A percentile compares a stretch with the other conserved stretches of the same genome.
phyloP scores from a whole-genome alignment of 2,113 vertebrate species.

The Paraplagusia blochii region DNA sequence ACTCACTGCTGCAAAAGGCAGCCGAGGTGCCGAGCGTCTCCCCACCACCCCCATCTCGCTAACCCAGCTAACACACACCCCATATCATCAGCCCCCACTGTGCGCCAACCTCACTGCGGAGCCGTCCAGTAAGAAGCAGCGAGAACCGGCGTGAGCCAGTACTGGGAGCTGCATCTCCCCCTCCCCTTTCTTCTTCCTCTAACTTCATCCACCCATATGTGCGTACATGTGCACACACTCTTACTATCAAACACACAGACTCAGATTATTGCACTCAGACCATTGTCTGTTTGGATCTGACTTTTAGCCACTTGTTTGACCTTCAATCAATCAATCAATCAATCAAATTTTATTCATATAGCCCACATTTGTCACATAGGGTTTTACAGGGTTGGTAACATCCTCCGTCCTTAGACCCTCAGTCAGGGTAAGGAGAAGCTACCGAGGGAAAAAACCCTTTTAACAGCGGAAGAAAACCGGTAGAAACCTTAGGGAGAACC shows the following conservation, averaged over 20 bases:
- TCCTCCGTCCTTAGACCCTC: too few species aligned
- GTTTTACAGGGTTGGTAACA: too few species aligned
- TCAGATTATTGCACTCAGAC: constrained; percentile 10
- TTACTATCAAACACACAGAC: constrained; percentile 7
- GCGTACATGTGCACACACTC: constrained; percentile 10
- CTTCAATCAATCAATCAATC: not conserved
- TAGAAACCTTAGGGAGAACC: too few species aligned
- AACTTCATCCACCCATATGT: constrained; percentile 52
- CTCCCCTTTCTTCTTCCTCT: constrained; percentile 29
- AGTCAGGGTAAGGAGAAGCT: too few species aligned
- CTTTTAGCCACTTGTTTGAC: too few species aligned
- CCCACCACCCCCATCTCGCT: not conserved
- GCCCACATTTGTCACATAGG: too few species aligned
- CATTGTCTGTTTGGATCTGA: constrained; percentile 29
- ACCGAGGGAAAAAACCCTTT: too few species aligned
- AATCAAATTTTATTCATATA: too few species aligned
- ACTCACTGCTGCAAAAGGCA: constrained; percentile 47
- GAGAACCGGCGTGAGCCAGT: constrained; percentile 74
- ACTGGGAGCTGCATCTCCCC: constrained; percentile 43
- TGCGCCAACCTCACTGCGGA: constrained; percentile 25
- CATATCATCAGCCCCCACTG: constrained; percentile 17
- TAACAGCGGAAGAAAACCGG: too few species aligned
- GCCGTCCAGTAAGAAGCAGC: constrained; percentile 66
- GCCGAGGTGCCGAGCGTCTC: constrained; percentile 31
- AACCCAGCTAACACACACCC: constrained; percentile 5